These are phyloP conservation scores for Heliconius melpomene DNA, from an alignment of 1,140 invertebrate species.

Conservation along the genomic window DNA sequence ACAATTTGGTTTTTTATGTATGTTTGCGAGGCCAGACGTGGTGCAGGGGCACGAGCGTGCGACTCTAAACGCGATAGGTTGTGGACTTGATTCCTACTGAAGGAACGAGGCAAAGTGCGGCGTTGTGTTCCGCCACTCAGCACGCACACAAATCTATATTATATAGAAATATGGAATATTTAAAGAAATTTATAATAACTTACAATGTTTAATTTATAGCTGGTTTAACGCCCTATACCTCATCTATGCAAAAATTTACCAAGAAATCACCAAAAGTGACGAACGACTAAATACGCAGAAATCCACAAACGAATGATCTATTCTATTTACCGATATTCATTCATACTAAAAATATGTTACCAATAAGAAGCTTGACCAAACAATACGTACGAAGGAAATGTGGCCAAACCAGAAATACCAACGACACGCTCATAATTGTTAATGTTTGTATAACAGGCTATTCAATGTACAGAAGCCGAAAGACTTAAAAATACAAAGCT, in stretches of 20 bases:
- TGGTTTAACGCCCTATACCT: no score
- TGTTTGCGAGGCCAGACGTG: no score
- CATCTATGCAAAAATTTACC: not conserved
- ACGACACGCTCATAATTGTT: slow-evolving; percentile 44
- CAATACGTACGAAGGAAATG: not conserved
- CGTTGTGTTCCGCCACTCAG: no score
- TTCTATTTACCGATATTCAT: not conserved
- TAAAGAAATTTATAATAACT: no score
- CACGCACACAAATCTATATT: no score
- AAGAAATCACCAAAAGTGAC: not conserved
- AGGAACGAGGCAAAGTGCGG: no score
- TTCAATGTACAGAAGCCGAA: slow-evolving; percentile 30
- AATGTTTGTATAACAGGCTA: slow-evolving; percentile 58
- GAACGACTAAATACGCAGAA: not conserved
- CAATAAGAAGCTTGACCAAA: not conserved
- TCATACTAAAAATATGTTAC: not conserved
- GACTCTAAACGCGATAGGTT: no score
- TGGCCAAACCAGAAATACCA: slow-evolving; percentile 10
- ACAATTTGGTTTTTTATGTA: no score
- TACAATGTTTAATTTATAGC: no score
- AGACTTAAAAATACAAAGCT: slow-evolving; percentile 40
- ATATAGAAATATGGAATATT: no score
- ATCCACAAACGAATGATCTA: slow-evolving; percentile 5
- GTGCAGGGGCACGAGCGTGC: no score
- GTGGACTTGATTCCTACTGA: no score